Base-by-base conservation (phyloP, 2,888 invertebrate genomes). In the Coremacera marginata region DNA sequence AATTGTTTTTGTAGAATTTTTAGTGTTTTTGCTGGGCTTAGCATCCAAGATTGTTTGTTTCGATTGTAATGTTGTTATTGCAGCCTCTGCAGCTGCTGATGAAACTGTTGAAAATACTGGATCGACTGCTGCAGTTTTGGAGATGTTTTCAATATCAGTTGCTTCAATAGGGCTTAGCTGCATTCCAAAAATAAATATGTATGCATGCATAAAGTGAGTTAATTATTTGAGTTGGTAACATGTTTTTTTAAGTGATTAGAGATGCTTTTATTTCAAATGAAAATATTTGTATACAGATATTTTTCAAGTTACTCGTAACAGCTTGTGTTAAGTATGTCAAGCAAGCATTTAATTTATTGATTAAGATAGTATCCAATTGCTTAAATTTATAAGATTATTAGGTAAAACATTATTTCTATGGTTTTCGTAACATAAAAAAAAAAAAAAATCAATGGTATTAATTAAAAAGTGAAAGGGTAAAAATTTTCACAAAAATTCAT, bases 161-260 rank as follows among this genome's bases (percentile, higher is more conserved):
- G 51, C 63, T 63, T 49, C 73, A 34, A 63, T 31, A 11, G 49
- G 31, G 22, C 49, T 27, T 5, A n/a, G 74, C 74, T 65, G 74
- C 74, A 74, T 74, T 74, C 74, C 74, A 74, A 37, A 52, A 65
- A 55, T 52, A 74, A 55, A 67, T 11, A 60, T 55, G 22, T 34
- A 14, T 34, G 55, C 74, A 49, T 67, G 65, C 63, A 65, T 49
- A 34, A 74, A 63, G 62, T 62, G 49, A 51, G 22, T 68, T n/a
- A 74, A 65, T 57, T 22, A 19, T 73, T 73, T 27, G 16, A 34
- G 9, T n/a, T 65, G 27, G 19, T 16, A 34, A 27, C 11, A 8
- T 19, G 19, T 55, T n/a, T 19, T 55, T n/a, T 55, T 52, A 52
- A 55, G 5, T 55, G n/a, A n/a, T 55, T 55, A 19, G 19, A 55